Conservation (phyloP, 2,113 vertebrate species). For the Chaenogobius annularis region DNA sequence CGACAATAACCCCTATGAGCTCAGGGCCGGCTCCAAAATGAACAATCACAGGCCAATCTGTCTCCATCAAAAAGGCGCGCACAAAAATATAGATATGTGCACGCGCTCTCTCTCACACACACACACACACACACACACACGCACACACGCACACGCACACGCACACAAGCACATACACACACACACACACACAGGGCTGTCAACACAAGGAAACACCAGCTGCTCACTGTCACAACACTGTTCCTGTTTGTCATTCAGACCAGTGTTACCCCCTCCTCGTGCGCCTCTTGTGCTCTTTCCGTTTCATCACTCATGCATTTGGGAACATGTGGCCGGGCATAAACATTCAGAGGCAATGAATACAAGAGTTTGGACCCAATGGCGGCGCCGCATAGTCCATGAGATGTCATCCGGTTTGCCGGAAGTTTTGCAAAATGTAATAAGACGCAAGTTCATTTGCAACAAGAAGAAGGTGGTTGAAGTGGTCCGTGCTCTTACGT, state of each 20-base stretch:
- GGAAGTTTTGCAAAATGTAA: background rate
- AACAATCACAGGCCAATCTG: conserved; percentile 76
- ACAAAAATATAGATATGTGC: conserved; percentile 9
- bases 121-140: too few relatives aligned
- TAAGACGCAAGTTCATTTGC: too few relatives aligned
- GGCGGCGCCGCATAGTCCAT: background rate
- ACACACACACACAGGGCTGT: conserved; percentile 37
- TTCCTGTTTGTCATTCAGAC: conserved; percentile 60
- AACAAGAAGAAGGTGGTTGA: too few relatives aligned
- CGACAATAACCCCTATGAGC: conserved; percentile 68
- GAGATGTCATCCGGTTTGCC: background rate
- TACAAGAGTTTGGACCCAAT: background rate
- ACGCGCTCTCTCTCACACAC: background rate
- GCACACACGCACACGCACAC: too few relatives aligned
- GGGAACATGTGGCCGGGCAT: conserved; percentile 19
- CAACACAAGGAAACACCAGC: conserved; percentile 69
- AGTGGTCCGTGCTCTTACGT: too few relatives aligned
- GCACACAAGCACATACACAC: background rate
- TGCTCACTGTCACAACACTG: conserved; percentile 71
- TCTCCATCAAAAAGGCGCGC: conserved; percentile 59
- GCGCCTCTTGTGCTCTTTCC: conserved; percentile 4
- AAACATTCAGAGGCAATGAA: conserved; percentile 17
- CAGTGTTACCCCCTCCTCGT: conserved; percentile 34
- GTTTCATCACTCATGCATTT: conserved; percentile 28
- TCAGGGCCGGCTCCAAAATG: conserved; percentile 57